A percentile compares a stretch with the other conserved stretches of the same genome.
Conservation (phyloP, 1,140 invertebrate species). For the Eurosta solidaginis region DNA sequence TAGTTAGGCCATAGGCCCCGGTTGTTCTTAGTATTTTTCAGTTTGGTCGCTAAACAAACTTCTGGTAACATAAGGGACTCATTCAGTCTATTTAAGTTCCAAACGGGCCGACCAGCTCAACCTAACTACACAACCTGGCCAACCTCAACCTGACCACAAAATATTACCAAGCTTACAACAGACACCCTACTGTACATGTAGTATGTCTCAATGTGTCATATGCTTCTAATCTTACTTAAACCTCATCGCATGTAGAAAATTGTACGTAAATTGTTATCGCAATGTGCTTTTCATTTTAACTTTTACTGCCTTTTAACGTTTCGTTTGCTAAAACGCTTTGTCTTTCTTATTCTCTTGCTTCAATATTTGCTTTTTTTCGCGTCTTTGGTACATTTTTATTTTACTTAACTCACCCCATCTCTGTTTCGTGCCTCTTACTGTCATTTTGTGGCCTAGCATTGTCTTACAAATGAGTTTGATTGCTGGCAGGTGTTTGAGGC, state of each 20-base stretch:
- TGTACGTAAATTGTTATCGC: constrained; percentile 12
- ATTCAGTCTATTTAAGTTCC: too few species aligned
- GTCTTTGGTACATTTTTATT: background rate
- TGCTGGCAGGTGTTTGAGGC: background rate
- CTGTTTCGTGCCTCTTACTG: background rate
- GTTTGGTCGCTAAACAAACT: too few species aligned
- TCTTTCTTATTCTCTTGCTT: background rate
- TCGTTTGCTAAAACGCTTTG: constrained; percentile 8
- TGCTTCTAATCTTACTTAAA: background rate
- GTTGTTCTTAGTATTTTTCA: too few species aligned
- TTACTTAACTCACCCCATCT: constrained; percentile 4
- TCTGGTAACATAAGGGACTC: too few species aligned
- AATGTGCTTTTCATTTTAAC: constrained; percentile 23
- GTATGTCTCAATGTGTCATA: background rate
- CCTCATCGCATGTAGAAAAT: background rate
- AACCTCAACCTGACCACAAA: background rate
- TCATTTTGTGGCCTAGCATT: constrained; percentile 8
- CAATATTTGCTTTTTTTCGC: background rate
- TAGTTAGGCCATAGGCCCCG: too few species aligned
- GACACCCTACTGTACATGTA: background rate
- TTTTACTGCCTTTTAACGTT: constrained; percentile 22
- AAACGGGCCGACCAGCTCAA: too few species aligned
- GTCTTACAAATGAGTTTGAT: background rate
- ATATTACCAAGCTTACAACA: background rate
- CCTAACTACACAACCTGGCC: background rate